phyloP scores from a whole-genome alignment of 2,113 vertebrate genomes.

The Lamprotornis superbus region DNA sequence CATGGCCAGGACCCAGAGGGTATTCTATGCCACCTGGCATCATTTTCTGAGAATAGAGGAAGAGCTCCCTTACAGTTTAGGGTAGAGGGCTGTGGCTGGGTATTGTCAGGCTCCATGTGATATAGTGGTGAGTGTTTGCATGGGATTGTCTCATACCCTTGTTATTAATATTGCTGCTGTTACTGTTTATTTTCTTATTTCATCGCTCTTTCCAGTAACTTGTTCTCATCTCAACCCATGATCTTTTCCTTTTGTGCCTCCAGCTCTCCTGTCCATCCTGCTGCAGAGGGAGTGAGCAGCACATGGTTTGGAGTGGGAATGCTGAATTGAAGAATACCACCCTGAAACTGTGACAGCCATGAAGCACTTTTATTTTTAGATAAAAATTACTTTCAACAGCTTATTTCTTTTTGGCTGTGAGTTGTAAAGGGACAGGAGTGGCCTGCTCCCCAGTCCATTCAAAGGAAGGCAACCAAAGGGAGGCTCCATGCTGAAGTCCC shows the following conservation, averaged over 20 bases:
- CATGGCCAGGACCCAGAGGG: not conserved
- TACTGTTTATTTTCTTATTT: not conserved
- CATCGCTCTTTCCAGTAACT: too few species aligned
- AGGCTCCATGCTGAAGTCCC: not conserved
- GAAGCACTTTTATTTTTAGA: not conserved
- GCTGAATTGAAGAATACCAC: not conserved
- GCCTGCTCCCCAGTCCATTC: not conserved
- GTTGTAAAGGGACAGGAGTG: not conserved
- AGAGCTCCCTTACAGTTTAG: not conserved
- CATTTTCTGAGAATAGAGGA: not conserved
- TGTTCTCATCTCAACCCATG: not conserved
- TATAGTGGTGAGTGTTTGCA: not conserved
- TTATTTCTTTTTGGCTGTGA: not conserved
- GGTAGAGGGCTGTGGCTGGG: not conserved
- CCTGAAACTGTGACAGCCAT: rapidly evolving
- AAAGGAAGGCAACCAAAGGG: not conserved
- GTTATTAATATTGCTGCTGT: not conserved
- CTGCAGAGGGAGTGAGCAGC: not conserved
- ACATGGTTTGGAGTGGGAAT: not conserved
- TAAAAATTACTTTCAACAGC: not conserved
- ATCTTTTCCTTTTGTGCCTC: not conserved
- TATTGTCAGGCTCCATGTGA: not conserved
- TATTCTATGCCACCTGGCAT: too few species aligned
- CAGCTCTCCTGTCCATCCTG: not conserved
- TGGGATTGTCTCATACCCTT: too few species aligned